Percentiles rank a stretch among this genome's conserved stretches.
Conservation (phyloP, 2,113 vertebrate genomes). For the Aptenodytes forsteri region DNA sequence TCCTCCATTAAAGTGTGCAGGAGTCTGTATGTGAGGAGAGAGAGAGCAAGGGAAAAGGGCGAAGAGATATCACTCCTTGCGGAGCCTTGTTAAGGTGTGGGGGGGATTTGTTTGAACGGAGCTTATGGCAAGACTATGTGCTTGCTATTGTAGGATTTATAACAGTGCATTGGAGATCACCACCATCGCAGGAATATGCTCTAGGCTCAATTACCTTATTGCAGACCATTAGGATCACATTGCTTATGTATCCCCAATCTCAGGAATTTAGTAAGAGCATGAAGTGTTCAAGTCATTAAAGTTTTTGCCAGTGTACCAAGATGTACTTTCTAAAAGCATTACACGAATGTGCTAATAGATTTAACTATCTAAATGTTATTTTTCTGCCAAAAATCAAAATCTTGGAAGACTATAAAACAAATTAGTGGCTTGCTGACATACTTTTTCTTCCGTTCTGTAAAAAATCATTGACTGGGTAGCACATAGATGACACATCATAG, state of each 20-base stretch:
- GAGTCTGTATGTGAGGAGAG: neutral
- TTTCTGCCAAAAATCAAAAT: neutral
- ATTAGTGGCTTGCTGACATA: neutral
- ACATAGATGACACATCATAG: neutral
- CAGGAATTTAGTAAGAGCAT: neutral
- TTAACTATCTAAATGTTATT: neutral
- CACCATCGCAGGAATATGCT: neutral
- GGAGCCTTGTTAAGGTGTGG: neutral
- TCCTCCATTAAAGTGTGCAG: neutral
- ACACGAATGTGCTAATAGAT: rapidly evolving
- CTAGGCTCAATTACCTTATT: neutral
- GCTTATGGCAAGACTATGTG: neutral
- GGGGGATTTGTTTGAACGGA: neutral
- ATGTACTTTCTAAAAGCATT: neutral
- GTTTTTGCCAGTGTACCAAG: neutral
- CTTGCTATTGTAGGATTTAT: neutral
- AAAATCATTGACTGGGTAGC: neutral
- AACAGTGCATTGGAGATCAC: no score
- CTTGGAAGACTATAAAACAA: neutral
- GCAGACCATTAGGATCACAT: neutral
- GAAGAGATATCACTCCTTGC: neutral
- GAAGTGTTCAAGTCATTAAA: neutral
- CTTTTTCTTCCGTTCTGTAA: neutral
- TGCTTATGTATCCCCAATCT: neutral
- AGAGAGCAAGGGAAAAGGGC: neutral